Percentiles rank a stretch among this genome's conserved stretches.
These are phyloP conservation scores for Thamnophis elegans DNA, from an alignment of 2,797 vertebrate genomes.

Conservation along the genomic window DNA sequence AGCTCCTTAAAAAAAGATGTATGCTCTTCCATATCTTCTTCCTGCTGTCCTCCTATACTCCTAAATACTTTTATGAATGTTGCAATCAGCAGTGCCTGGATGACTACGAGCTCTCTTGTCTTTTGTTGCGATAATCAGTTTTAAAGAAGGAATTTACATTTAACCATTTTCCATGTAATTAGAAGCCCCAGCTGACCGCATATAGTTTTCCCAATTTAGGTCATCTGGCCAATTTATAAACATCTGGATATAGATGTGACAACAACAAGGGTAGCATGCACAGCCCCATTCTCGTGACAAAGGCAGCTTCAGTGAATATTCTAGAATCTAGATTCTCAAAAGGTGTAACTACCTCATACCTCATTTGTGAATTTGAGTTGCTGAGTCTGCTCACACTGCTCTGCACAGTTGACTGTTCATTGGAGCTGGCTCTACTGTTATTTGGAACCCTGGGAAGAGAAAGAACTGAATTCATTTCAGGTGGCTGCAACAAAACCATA, in stretches of 20 bases:
- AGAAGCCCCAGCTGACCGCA: neutral
- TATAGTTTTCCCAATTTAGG: neutral
- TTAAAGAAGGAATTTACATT: neutral
- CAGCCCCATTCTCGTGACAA: neutral
- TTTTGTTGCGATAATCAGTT: neutral
- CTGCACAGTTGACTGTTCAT: constrained; percentile 29
- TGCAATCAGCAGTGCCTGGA: neutral
- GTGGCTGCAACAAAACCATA: neutral
- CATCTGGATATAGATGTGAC: neutral
- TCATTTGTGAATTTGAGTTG: constrained; percentile 28
- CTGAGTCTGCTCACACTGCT: constrained; percentile 9
- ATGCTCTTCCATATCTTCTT: neutral
- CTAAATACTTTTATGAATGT: neutral
- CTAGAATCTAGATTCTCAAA: neutral
- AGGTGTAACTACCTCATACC: constrained; percentile 10
- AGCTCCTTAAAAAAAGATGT: neutral
- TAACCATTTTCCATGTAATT: neutral
- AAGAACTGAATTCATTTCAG: neutral
- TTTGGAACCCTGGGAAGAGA: constrained; percentile 30
- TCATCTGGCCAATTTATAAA: neutral
- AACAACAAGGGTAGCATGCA: neutral
- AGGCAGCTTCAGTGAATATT: neutral
- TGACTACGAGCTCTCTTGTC: neutral
- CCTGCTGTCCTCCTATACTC: neutral
- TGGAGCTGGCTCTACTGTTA: constrained; percentile 3